These are phyloP conservation scores for Drosophila pegasa DNA, from an alignment of 2,888 invertebrate species.

Conservation along the genomic window DNA sequence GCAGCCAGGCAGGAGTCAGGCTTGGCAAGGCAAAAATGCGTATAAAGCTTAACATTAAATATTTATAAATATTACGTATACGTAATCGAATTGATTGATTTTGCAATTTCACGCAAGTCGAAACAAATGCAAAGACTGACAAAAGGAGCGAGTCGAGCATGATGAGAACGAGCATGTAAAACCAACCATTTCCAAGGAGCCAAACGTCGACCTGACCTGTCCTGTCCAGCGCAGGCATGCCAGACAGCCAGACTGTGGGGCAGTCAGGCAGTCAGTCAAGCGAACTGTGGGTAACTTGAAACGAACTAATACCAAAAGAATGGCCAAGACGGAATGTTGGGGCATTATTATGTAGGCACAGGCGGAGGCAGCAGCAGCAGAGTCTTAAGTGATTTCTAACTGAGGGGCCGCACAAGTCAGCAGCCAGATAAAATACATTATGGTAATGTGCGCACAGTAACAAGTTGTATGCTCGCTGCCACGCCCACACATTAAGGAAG, in stretches of 20 bases:
- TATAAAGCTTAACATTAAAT: conserved; percentile 76
- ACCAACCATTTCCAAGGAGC: neutral
- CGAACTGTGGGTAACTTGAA: conserved; percentile 37
- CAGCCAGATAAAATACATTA: conserved; percentile 73
- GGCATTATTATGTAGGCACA: conserved; percentile 9
- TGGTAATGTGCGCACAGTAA: conserved; percentile 73
- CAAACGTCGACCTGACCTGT: conserved; percentile 12
- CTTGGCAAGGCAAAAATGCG: conserved; percentile 40
- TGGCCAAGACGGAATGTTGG: neutral
- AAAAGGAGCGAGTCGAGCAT: neutral
- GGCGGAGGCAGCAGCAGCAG: conserved; percentile 4
- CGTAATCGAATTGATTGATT: conserved; percentile 83
- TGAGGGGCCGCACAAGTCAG: conserved; percentile 34
- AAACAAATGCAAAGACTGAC: conserved; percentile 58
- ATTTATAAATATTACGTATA: conserved; percentile 81
- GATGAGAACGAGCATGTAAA: conserved; percentile 25
- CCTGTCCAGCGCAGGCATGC: conserved; percentile 14
- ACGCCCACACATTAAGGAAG: conserved; percentile 43
- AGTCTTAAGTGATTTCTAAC: conserved; percentile 73
- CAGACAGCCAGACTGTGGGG: neutral
- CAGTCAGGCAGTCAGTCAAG: conserved; percentile 29
- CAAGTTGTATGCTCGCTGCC: conserved; percentile 57
- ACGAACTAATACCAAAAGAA: conserved; percentile 14
- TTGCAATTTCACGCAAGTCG: conserved; percentile 72
- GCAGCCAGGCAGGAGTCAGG: conserved; percentile 8